These are phyloP conservation scores for Tetrao urogallus DNA, from an alignment of 2,113 vertebrate genomes.

Conservation along the genomic window DNA sequence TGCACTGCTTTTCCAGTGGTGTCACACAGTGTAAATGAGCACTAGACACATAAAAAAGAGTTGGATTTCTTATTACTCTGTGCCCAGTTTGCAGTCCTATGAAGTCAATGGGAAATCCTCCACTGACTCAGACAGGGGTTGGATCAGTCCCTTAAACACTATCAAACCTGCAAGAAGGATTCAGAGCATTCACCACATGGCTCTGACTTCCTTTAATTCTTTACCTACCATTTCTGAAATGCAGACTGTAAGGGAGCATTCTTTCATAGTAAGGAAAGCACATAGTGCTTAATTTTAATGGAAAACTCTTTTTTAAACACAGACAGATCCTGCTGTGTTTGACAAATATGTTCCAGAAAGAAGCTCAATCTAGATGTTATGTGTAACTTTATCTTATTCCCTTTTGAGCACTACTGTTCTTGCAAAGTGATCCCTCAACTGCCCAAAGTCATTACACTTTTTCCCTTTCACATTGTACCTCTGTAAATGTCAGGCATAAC, in stretches of 20 bases:
- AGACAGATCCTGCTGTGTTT: conserved; percentile 75
- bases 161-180: background rate
- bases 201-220: conserved; percentile 56
- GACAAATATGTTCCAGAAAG: conserved; percentile 81
- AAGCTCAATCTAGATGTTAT: conserved; percentile 79
- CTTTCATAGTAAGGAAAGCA: conserved; percentile 53
- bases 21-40: background rate
- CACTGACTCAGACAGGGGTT: background rate
- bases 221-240: conserved; percentile 33
- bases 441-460: conserved; percentile 89
- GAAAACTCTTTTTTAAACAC: conserved; percentile 71
- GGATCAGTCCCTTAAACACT: background rate
- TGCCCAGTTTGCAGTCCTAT: background rate
- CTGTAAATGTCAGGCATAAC: conserved; percentile 94
- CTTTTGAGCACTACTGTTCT: conserved; percentile 80
- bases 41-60: background rate
- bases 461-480: conserved; percentile 85
- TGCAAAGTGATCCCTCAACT: conserved; percentile 83
- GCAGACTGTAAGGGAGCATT: conserved; percentile 35
- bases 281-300: conserved; percentile 75
- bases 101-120: background rate
- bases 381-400: conserved; percentile 87
- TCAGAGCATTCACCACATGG: background rate
- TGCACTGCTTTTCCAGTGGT: background rate
- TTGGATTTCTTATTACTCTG: background rate